Base-by-base conservation (phyloP, 1,140 invertebrate genomes). In the honey bee (Apis mellifera) region DNA sequence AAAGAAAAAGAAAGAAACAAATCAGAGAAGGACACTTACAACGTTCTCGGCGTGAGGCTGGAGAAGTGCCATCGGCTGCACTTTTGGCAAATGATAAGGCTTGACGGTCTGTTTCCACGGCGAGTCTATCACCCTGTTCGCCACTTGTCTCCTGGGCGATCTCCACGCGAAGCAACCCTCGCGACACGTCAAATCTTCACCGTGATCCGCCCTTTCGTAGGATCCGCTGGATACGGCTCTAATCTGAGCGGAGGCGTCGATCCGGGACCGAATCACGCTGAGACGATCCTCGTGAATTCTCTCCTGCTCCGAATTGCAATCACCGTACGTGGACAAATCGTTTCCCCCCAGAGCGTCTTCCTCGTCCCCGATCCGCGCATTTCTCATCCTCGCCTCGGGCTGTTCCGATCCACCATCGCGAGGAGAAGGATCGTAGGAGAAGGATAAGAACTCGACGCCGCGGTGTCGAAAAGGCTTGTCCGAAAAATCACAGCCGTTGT, bases 81-180 rank as follows among this genome's bases (percentile, higher is more conserved):
- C 62, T 65, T 89, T 90, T 8, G 92, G 92, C 26, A 88, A 91
- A 82, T 93, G 90, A 86, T 93, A 91, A 32, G 91, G 92, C 75
- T 87, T 87, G 13, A 86, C 62, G 1, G 91, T 87, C 82, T 93
- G 92, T 59, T 87, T 85, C 92, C 92, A 93, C 3, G 92, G 92
- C 19, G 92, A 93, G n/a, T 92, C 92, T 2, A 89, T 91, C 11
- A 93, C 92, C 26, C 91, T 89, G 82, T 93, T 93, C 7, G 92
- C 92, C 23, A 93, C 92, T 57, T 92, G 89, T 26, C 86, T 90
- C 54, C 76, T 88, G 5, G 84, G 86, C 50, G 87, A 73, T 50
- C 69, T 87, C 90, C 90, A 90, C 17, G 73, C 83, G 72, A 91
- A 91, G 64, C 91, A 92, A 71, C 73, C 89, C 57, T 91, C 91